These are phyloP conservation scores for Petrocephalus schoutedeni DNA, from an alignment of 2,797 vertebrate species.

Conservation along the genomic window DNA sequence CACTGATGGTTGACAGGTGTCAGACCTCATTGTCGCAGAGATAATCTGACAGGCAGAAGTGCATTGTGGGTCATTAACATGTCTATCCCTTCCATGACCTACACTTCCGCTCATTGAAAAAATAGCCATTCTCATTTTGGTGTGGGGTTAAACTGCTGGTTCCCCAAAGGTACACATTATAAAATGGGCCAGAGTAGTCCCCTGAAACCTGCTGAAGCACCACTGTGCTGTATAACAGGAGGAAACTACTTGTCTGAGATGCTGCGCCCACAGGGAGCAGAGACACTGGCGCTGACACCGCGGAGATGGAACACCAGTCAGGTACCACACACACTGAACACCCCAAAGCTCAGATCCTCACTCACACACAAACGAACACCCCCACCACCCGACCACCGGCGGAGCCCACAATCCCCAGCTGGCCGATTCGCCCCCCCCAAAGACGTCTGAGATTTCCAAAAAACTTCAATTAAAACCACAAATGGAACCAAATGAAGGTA, in stretches of 20 bases:
- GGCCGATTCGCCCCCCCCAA: not conserved
- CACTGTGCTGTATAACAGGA: not conserved
- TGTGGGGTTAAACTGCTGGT: not conserved
- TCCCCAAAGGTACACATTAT: not conserved
- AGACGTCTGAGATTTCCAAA: not conserved
- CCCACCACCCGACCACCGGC: not conserved
- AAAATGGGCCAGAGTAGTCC: not conserved
- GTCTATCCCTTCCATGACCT: not conserved
- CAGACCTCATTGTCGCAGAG: not conserved
- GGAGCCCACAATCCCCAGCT: not conserved
- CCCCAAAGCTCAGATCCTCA: not conserved
- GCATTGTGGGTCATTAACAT: not conserved
- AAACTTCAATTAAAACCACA: constrained; percentile 3
- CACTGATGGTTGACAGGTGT: not conserved
- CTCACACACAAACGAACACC: not conserved
- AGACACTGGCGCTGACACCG: not conserved
- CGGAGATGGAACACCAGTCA: not conserved
- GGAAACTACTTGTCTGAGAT: not conserved
- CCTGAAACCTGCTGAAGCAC: not conserved
- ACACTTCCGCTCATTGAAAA: not conserved
- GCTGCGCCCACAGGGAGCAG: not conserved
- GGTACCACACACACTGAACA: not conserved
- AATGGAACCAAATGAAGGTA: constrained; percentile 11
- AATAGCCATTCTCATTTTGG: not conserved
- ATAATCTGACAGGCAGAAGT: not conserved